A percentile compares a stretch with the other conserved stretches of the same genome.
Evolutionary conservation across 2,113 vertebrate genomes (phyloP).

Genomic region (Trematocara macrostoma): DNA sequence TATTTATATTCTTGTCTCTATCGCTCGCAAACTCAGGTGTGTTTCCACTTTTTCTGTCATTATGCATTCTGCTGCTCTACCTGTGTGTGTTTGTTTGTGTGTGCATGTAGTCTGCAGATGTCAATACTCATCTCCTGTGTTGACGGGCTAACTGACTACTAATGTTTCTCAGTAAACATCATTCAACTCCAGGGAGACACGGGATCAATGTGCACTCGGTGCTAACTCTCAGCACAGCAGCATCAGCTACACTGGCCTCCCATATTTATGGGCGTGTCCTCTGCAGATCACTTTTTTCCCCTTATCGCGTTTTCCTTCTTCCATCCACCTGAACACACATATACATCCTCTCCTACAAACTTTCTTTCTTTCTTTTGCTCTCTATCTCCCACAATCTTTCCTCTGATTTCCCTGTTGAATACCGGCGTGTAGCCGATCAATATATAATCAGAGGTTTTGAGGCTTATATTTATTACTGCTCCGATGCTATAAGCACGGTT

Average conservation of each 20-base stretch:
- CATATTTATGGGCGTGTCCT: conserved; percentile 48
- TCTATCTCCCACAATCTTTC: conserved; percentile 5
- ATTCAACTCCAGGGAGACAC: conserved; percentile 11
- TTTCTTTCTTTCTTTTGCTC: background rate
- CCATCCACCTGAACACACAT: conserved; percentile 20
- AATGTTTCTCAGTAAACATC: conserved; percentile 65
- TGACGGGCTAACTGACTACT: conserved; percentile 53
- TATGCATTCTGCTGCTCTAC: background rate
- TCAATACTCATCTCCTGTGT: conserved; percentile 57
- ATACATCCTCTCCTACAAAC: background rate
- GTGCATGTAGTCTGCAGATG: conserved; percentile 21
- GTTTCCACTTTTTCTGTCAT: background rate
- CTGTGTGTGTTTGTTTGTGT: background rate
- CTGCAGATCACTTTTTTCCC: conserved; percentile 9
- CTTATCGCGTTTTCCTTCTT: conserved; percentile 13
- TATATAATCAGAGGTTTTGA: conserved; percentile 61
- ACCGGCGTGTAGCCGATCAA: conserved; percentile 38
- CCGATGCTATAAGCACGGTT: background rate
- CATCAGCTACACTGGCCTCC: background rate
- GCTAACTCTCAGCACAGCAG: conserved; percentile 1
- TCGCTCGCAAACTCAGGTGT: background rate
- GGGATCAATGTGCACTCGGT: conserved; percentile 50
- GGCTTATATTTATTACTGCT: conserved; percentile 42
- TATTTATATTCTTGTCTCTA: background rate
- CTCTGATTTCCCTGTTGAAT: conserved; percentile 58